Evolutionary conservation across 2,113 vertebrate genomes (phyloP).

Genomic region (Axis porcinus): DNA sequence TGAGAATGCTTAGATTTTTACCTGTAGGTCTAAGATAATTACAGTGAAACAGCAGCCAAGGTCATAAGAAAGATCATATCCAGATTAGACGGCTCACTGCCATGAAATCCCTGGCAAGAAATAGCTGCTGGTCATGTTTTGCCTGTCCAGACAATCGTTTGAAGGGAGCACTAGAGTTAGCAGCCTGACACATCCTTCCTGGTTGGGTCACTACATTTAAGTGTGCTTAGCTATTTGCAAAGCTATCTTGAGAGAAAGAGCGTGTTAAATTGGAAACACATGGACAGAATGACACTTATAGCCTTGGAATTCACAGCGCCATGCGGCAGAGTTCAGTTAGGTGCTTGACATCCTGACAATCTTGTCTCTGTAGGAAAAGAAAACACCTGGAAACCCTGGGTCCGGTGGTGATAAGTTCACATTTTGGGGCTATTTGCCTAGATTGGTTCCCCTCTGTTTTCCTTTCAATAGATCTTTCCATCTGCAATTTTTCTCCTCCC

Average conservation of each 20-base stretch:
- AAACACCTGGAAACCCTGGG: constrained; percentile 52
- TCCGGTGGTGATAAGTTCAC: constrained; percentile 23
- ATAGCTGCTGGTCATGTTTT: constrained; percentile 1
- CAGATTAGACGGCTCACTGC: neutral
- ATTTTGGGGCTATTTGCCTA: constrained; percentile 37
- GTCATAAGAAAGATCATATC: neutral
- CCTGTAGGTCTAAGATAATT: constrained; percentile 43
- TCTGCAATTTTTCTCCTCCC: neutral
- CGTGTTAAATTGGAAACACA: constrained; percentile 67
- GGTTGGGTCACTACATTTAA: constrained; percentile 45
- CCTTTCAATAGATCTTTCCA: constrained; percentile 33
- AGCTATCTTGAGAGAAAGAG: constrained; percentile 65
- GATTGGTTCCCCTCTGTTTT: constrained; percentile 15
- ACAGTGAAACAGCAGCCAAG: constrained; percentile 17
- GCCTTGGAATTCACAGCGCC: constrained; percentile 43
- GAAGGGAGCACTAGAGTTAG: neutral
- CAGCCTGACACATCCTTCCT: constrained; percentile 56
- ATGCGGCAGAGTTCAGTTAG: constrained; percentile 51
- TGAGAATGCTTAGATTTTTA: constrained; percentile 39
- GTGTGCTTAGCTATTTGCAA: constrained; percentile 52
- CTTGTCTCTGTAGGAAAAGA: constrained; percentile 64
- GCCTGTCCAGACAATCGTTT: constrained; percentile 38
- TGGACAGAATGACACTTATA: constrained; percentile 36
- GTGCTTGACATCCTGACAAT: constrained; percentile 58
- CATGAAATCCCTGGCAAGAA: constrained; percentile 13